Evolutionary conservation across 2,888 invertebrate species (phyloP).

Genomic region (Nemurella pictetii): DNA sequence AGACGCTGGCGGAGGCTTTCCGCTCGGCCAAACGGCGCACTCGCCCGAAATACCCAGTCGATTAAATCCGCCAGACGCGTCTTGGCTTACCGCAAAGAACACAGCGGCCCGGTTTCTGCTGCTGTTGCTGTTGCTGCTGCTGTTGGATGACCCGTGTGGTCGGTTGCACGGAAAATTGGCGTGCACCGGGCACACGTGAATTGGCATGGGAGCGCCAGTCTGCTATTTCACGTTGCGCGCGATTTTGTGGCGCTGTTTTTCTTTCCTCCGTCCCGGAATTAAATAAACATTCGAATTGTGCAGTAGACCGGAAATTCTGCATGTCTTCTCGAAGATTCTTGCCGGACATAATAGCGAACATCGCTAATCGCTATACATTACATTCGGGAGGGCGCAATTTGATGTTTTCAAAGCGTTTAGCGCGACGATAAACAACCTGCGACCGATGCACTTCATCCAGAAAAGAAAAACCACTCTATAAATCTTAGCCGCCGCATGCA

Average conservation of each 20-base stretch:
- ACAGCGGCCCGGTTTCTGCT: neutral
- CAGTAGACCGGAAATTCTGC: neutral
- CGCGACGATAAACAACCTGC: neutral
- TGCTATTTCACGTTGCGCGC: neutral
- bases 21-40: neutral
- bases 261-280: too few species aligned
- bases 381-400: too few species aligned
- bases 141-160: too few species aligned
- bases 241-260: too few species aligned
- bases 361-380: too few species aligned
- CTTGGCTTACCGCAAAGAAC: neutral
- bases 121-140: too few species aligned
- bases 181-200: too few species aligned
- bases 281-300: neutral
- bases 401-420: too few species aligned
- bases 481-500: neutral
- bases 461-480: neutral
- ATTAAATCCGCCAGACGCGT: neutral
- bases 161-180: neutral
- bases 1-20: neutral
- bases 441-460: too few species aligned
- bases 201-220: neutral
- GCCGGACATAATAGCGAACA: too few species aligned
- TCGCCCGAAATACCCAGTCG: neutral
- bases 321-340: neutral